Evolutionary conservation across 2,888 invertebrate genomes (phyloP), one percentile per base, ranked within the genome.

Genomic region (Ophion costatus): DNA sequence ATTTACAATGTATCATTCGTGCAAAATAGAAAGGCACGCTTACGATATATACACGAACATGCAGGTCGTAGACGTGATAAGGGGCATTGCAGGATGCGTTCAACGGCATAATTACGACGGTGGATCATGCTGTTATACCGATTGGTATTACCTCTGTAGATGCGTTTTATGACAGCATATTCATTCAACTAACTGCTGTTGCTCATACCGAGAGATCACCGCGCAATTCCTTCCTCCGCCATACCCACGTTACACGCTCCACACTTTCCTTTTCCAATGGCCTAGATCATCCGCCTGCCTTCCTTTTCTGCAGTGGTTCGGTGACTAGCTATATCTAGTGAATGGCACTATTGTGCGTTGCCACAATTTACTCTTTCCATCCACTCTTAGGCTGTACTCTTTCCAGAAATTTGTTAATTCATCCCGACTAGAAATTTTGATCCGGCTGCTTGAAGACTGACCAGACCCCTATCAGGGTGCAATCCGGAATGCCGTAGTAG

Each of bases 241-340:
- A 78, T 78, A 74, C 61, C 51, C 69, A 42, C 56, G 80, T 67
- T 71, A 74, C 59, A 74, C 73, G 70, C 78, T 78, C 70, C 61
- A 90, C 90, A 93, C 93, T 93, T 93, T 93, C 93, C 91, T 92
- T 93, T 92, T 92, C 89, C 91, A 92, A 87, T 93, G 92, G 91
- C 92, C 92, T 92, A 92, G 91, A 92, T 92, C 91, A 91, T 92
- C 91, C 77, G 73, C 83, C 89, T 90, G 88, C 90, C 90, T 91
- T 91, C 90, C 89, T 91, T 91, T 91, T 89, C 86, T 87, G 77
- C 88, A 85, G 79, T 86, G 56, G 61, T 83, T 80, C 64, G 88
- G 85, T 88, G 86, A 88, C 87, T 24, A 11, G 51, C 24, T 14
- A 11, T 69, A 24, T 10, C 22, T 22, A 24, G 51, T 45, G 24